Conservation (phyloP, 2,888 invertebrate species). For the Endotricha flammealis region DNA sequence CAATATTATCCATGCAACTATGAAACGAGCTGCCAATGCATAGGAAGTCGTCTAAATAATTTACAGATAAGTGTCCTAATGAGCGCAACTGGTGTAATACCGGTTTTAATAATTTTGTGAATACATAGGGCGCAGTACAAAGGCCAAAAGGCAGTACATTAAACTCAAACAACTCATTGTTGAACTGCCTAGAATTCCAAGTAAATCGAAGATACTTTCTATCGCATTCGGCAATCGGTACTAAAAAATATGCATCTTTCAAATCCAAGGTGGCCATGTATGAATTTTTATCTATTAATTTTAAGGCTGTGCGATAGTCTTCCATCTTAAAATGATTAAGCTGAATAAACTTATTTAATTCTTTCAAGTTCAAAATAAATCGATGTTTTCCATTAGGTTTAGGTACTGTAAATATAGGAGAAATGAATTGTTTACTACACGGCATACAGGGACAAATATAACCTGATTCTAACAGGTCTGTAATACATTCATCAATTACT, state of each 20-base stretch:
- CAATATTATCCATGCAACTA: slow-evolving; percentile 3
- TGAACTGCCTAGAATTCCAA: neutral
- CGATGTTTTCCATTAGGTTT: slow-evolving; percentile 14
- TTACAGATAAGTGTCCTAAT: slow-evolving; percentile 5
- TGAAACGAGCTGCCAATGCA: slow-evolving; percentile 3
- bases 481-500: slow-evolving; percentile 8
- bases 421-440: slow-evolving; percentile 13
- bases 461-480: slow-evolving; percentile 8
- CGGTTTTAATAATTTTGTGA: slow-evolving; percentile 7
- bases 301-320: slow-evolving; percentile 11
- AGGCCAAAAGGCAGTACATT: slow-evolving; percentile 6
- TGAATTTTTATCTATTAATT: slow-evolving; percentile 5
- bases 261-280: slow-evolving; percentile 7
- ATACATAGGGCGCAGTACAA: slow-evolving; percentile 8
- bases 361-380: slow-evolving; percentile 10
- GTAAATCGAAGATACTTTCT: neutral
- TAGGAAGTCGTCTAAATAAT: slow-evolving; percentile 9
- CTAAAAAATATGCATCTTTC: slow-evolving; percentile 3
- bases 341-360: slow-evolving; percentile 11
- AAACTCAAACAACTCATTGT: neutral
- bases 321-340: slow-evolving; percentile 13
- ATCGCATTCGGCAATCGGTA: neutral
- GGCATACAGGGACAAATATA: slow-evolving; percentile 13
- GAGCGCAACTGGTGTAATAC: neutral
- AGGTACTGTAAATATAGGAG: slow-evolving; percentile 16